Conservation (phyloP, 1,140 invertebrate genomes). For the Microvelia longipes region DNA sequence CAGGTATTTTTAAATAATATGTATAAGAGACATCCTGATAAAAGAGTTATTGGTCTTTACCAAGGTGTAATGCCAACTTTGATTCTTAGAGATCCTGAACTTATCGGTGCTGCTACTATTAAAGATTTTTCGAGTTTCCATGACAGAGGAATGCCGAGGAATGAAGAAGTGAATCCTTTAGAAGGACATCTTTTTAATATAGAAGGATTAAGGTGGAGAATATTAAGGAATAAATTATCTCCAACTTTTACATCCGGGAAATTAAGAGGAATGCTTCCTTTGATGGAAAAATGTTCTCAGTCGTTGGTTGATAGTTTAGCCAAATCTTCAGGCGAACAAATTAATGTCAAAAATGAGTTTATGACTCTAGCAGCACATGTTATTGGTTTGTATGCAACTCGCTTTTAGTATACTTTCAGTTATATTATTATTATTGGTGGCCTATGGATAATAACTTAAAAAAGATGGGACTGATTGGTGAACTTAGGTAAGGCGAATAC, state of each 20-base stretch:
- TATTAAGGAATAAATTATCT: slow-evolving; percentile 24
- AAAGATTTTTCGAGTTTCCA: slow-evolving; percentile 27
- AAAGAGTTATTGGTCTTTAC: slow-evolving; percentile 18
- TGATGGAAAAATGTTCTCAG: slow-evolving; percentile 18
- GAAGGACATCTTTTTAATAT: slow-evolving; percentile 19
- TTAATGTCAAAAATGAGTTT: slow-evolving; percentile 2
- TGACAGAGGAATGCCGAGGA: slow-evolving; percentile 18
- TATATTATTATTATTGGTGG: too few relatives aligned
- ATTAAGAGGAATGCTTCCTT: slow-evolving; percentile 21
- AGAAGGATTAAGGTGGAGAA: slow-evolving; percentile 27
- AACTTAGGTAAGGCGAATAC: too few relatives aligned
- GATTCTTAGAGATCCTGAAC: slow-evolving; percentile 29
- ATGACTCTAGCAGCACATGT: slow-evolving; percentile 15
- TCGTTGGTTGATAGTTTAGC: slow-evolving; percentile 12
- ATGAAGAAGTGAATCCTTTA: slow-evolving; percentile 19
- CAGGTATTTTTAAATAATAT: slow-evolving; percentile 5
- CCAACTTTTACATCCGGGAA: slow-evolving; percentile 21
- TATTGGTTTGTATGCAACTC: too few relatives aligned
- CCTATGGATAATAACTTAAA: too few relatives aligned
- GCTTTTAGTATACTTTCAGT: too few relatives aligned
- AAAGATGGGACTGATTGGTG: too few relatives aligned
- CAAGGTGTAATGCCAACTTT: slow-evolving; percentile 14
- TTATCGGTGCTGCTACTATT: slow-evolving; percentile 23
- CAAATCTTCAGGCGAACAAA: background rate
- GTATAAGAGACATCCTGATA: slow-evolving; percentile 19